Conservation (phyloP, 2,888 invertebrate species). For the Drosophila mayaguana region DNA sequence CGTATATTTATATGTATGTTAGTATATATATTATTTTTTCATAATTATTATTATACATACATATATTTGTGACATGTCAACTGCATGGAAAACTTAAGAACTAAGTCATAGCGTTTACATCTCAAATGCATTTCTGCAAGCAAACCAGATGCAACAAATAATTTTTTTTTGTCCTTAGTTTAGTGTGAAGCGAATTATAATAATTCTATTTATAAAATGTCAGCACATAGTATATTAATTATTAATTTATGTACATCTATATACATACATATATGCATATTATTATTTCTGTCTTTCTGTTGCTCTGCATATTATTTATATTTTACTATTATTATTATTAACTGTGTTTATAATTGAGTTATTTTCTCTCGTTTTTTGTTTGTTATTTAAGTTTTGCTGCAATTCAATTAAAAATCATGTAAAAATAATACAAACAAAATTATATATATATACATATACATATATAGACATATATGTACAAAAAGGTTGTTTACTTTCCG, state of each 20-base stretch:
- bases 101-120: slow-evolving; percentile 72
- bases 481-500: slow-evolving; percentile 72
- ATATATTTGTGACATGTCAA: slow-evolving; percentile 27
- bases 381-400: slow-evolving; percentile 23
- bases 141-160: slow-evolving; percentile 25
- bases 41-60: not conserved
- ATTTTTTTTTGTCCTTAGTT: slow-evolving; percentile 1
- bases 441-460: slow-evolving; percentile 14
- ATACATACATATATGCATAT: slow-evolving; percentile 6
- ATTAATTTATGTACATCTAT: slow-evolving; percentile 37
- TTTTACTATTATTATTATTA: slow-evolving; percentile 27
- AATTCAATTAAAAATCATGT: slow-evolving; percentile 44
- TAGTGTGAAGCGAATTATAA: slow-evolving; percentile 4
- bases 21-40: slow-evolving; percentile 6
- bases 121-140: slow-evolving; percentile 21
- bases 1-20: too few relatives aligned
- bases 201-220: slow-evolving; percentile 39
- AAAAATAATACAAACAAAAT: slow-evolving; percentile 41
- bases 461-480: slow-evolving; percentile 36
- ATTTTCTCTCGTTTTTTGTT: slow-evolving; percentile 32
- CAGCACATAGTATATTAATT: slow-evolving; percentile 55
- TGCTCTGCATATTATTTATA: slow-evolving; percentile 12
- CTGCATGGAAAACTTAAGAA: slow-evolving; percentile 62
- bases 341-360: slow-evolving; percentile 56
- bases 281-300: not conserved